Evolutionary conservation across 2,888 invertebrate genomes (phyloP), one percentile per base, ranked within the genome.

Genomic region (Cartodere bifasciata): DNA sequence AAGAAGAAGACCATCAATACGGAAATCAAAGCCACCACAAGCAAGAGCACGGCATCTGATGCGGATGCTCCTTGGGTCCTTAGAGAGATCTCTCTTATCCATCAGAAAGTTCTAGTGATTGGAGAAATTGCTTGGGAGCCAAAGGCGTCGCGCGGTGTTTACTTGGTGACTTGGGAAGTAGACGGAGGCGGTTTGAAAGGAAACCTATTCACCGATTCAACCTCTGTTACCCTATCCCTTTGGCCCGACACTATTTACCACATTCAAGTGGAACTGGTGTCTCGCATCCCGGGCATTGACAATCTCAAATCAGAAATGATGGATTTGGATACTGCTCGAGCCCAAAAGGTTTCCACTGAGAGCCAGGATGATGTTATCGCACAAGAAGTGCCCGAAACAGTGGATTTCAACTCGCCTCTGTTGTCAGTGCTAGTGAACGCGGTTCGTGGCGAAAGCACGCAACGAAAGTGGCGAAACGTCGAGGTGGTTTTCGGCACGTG

Each of bases 141-240:
- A 6, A 71, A 72, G 58, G 67, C 71, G 50, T 65, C 62, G 32
- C 68, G 69, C 30, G 73, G 72, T 14, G 75, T 82, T 35, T 83
- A 82, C 60, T 65, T 83, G 50, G 81, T 84, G 30, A 82, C 82
- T 38, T 84, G 83, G 83, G 83, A 84, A 67, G 77, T 83, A 32
- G 78, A 77, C 49, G 82, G 82, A 35, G 82, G 82, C 44, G 82
- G 82, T 40, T 64, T 84, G 37, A 81, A 79, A 61, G 83, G 83
- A 41, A 82, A 83, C 60, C 65, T 83, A 41, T 79, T 82, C 59
- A 84, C 83, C 23, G 82, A 83, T 58, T 77, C 80, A 30, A 80
- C 80, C 35, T 72, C 76, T 48, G 82, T 83, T 38, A 81, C 81
- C 31, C 60, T 84, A 43, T 81, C 81, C 34, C 63, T 84, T 29